Conservation (phyloP, 2,888 invertebrate genomes). For the Blastobasis lacticolella region DNA sequence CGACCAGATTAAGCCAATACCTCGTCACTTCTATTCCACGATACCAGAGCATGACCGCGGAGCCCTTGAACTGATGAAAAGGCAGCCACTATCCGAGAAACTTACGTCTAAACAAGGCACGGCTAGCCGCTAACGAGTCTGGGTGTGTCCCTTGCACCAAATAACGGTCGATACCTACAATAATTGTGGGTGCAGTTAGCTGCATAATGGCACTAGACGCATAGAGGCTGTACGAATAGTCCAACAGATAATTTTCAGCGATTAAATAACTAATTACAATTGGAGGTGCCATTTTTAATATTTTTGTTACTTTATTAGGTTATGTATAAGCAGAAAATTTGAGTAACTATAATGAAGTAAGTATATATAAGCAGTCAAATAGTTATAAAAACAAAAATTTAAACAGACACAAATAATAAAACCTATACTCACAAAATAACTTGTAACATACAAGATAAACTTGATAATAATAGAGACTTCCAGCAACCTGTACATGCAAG, state of each 20-base stretch:
- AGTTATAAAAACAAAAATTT: too few species aligned
- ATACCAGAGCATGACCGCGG: not conserved
- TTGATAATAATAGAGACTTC: too few species aligned
- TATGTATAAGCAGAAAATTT: too few species aligned
- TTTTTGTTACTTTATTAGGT: too few species aligned
- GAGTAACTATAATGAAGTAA: too few species aligned
- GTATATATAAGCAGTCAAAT: too few species aligned
- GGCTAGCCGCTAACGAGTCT: constrained; percentile 62
- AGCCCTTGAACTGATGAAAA: constrained; percentile 1
- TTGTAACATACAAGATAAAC: too few species aligned
- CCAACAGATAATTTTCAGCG: constrained; percentile 2
- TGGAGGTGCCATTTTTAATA: not conserved
- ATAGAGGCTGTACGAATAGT: constrained; percentile 10
- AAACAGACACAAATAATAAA: too few species aligned
- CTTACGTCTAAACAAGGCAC: constrained; percentile 47
- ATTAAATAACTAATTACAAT: not conserved
- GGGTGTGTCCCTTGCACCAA: constrained; percentile 68
- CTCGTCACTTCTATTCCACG: too few species aligned
- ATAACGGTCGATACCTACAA: constrained; percentile 44
- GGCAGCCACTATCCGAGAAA: constrained; percentile 2
- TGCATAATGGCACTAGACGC: constrained; percentile 39
- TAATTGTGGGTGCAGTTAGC: constrained; percentile 63
- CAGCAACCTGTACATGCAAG: too few species aligned
- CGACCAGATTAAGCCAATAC: too few species aligned
- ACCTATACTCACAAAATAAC: too few species aligned